phyloP scores from a whole-genome alignment of 2,888 invertebrate genomes.

The Cryptus viduatorius region DNA sequence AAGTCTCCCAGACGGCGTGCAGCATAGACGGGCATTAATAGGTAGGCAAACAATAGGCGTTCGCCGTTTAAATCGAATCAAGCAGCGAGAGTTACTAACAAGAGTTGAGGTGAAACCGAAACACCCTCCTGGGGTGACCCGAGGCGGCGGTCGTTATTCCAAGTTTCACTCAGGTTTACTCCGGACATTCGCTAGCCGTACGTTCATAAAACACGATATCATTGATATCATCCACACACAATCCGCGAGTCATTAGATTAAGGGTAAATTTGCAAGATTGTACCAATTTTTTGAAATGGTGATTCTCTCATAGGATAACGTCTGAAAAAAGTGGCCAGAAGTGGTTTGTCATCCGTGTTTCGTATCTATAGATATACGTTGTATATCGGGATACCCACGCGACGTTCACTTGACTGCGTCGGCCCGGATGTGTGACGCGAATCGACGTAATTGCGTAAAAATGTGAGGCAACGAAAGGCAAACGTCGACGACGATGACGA shows the following conservation, averaged over 20 bases:
- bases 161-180: conserved; percentile 56
- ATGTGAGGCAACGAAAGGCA: conserved; percentile 38
- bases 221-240: conserved; percentile 7
- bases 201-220: background rate
- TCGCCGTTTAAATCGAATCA: conserved; percentile 78
- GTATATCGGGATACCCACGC: conserved; percentile 7
- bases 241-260: background rate
- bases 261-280: background rate
- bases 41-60: conserved; percentile 75
- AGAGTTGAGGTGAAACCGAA: conserved; percentile 60
- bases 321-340: conserved; percentile 40
- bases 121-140: conserved; percentile 70
- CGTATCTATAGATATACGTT: conserved; percentile 23
- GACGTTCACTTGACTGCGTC: conserved; percentile 44
- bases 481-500: conserved; percentile 22
- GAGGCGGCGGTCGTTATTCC: conserved; percentile 70
- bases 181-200: conserved; percentile 43
- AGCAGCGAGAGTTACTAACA: conserved; percentile 73
- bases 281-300: background rate
- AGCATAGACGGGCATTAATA: conserved; percentile 66
- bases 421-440: conserved; percentile 43
- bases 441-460: conserved; percentile 59
- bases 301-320: background rate
- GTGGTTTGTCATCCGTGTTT: conserved; percentile 18
- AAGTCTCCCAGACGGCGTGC: conserved; percentile 18